A percentile compares a stretch with the other conserved stretches of the same genome.
phyloP scores from a whole-genome alignment of 2,888 invertebrate genomes.

The Lomographa bimaculata region DNA sequence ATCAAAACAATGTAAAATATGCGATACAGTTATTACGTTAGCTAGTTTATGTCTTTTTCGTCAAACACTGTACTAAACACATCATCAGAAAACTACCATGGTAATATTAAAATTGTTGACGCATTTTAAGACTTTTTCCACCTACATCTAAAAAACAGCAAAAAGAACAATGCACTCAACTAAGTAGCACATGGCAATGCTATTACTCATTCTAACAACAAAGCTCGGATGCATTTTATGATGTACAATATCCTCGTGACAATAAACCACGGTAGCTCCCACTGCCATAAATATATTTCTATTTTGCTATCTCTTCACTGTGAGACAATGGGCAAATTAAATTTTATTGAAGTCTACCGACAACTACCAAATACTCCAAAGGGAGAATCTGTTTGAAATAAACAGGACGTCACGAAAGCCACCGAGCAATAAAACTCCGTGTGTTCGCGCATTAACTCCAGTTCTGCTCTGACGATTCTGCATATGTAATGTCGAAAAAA shows the following conservation, averaged over 20 bases:
- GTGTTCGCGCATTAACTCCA: constrained; percentile 42
- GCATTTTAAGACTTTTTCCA: no score
- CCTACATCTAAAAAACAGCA: no score
- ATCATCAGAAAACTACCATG: no score
- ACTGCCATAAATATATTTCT: constrained; percentile 28
- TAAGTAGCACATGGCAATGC: constrained; percentile 13
- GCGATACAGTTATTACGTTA: no score
- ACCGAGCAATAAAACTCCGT: constrained; percentile 42
- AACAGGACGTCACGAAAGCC: constrained; percentile 68
- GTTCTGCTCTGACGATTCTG: constrained; percentile 67
- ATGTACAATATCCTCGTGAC: constrained; percentile 23
- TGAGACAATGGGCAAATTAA: constrained; percentile 71
- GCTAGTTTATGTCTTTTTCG: no score
- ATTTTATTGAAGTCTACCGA: constrained; percentile 67
- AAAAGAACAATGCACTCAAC: constrained; percentile 14
- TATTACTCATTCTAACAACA: constrained; percentile 17
- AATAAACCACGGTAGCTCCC: constrained; percentile 26
- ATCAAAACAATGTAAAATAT: no score
- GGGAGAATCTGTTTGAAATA: constrained; percentile 51
- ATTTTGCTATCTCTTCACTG: constrained; percentile 35
- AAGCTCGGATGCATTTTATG: constrained; percentile 24
- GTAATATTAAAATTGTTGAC: no score
- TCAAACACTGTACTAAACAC: no score
- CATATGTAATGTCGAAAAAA: constrained; percentile 69
- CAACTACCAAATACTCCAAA: constrained; percentile 58